Conservation (phyloP, 2,888 invertebrate genomes). For the Yponomeuta cagnagella region DNA sequence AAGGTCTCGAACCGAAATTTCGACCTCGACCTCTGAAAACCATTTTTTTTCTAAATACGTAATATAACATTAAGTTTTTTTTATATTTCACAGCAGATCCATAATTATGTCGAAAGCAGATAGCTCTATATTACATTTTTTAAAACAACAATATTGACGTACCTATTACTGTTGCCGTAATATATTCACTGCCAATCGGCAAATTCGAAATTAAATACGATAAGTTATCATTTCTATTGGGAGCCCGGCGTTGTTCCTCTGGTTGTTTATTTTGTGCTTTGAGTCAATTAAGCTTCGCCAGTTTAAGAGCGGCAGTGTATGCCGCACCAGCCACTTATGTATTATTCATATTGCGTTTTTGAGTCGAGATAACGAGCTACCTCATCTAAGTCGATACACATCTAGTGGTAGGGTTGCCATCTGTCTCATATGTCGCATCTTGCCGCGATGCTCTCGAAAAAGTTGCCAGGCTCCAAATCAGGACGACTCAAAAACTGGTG, state of each 20-base stretch:
- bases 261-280: background rate
- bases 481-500: background rate
- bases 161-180: too few species aligned
- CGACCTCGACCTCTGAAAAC: too few species aligned
- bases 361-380: constrained; percentile 66
- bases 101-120: too few species aligned
- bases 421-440: constrained; percentile 10
- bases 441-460: background rate
- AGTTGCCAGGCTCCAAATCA: background rate
- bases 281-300: constrained; percentile 72
- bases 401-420: constrained; percentile 41
- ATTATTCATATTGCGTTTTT: constrained; percentile 75
- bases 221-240: too few species aligned
- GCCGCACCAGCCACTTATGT: constrained; percentile 63
- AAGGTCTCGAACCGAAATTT: too few species aligned
- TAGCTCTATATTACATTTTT: too few species aligned
- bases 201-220: too few species aligned
- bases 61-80: too few species aligned
- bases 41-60: too few species aligned
- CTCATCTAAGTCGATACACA: constrained; percentile 67
- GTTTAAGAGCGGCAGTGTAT: constrained; percentile 63
- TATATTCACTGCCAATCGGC: too few species aligned
- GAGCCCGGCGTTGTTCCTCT: background rate
- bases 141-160: too few species aligned
- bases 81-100: too few species aligned